Evolutionary conservation across 2,888 invertebrate genomes (phyloP).

Genomic region (Drosophila paramelanica): DNA sequence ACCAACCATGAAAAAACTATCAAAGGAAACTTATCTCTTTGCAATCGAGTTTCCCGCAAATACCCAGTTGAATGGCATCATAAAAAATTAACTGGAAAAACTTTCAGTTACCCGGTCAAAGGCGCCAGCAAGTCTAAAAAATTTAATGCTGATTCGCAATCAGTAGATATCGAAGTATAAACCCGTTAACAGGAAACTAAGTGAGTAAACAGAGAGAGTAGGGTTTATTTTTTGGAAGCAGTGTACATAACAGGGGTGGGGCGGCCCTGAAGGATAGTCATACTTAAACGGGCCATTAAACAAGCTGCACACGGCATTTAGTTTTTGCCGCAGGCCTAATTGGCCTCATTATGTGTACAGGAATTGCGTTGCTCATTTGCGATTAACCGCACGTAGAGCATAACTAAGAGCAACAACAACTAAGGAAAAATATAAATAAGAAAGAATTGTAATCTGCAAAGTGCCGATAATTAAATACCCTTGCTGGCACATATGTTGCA

Average conservation of each 20-base stretch:
- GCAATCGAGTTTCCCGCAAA: constrained; percentile 20
- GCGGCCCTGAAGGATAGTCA: constrained; percentile 8
- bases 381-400: constrained; percentile 75
- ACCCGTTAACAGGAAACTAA: constrained; percentile 17
- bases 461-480: neutral
- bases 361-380: constrained; percentile 67
- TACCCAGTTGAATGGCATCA: constrained; percentile 36
- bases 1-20: constrained; percentile 6
- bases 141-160: constrained; percentile 18
- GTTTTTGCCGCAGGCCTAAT: constrained; percentile 75
- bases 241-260: neutral
- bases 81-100: constrained; percentile 15
- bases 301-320: constrained; percentile 76
- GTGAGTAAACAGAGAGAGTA: constrained; percentile 13
- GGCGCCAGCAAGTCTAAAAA: constrained; percentile 7
- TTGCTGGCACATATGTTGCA: neutral
- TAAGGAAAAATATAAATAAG: constrained; percentile 14
- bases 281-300: constrained; percentile 72
- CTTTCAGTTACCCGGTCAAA: neutral
- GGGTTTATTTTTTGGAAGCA: constrained; percentile 6
- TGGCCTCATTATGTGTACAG: constrained; percentile 73
- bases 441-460: neutral
- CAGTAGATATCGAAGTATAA: constrained; percentile 12
- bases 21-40: constrained; percentile 4
- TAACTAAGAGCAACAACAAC: constrained; percentile 41